Evolutionary conservation across 2,797 vertebrate genomes (phyloP).

Genomic region (Pseudochirops corinnae): DNA sequence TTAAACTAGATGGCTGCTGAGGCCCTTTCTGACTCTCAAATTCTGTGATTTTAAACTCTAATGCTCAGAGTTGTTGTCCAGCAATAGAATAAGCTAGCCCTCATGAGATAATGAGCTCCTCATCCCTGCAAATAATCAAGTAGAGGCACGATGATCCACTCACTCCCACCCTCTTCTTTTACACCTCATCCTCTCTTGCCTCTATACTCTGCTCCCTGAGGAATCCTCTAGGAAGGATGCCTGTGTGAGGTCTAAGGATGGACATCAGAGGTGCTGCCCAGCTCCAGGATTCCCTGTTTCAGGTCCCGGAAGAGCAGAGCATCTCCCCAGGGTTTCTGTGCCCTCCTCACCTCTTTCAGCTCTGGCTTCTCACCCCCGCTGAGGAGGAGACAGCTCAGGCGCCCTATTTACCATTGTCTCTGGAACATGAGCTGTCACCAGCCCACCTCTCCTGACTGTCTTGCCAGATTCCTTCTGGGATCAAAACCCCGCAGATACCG

Average conservation of each 20-base stretch:
- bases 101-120: neutral
- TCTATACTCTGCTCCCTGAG: neutral
- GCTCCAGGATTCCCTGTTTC: neutral
- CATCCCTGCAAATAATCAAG: neutral
- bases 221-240: neutral
- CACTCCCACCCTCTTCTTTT: neutral
- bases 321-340: neutral
- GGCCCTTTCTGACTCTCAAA: neutral
- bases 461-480: slow-evolving; percentile 2
- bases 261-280: neutral
- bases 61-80: neutral
- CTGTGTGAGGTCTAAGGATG: neutral
- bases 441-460: neutral
- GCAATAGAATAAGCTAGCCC: neutral
- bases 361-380: neutral
- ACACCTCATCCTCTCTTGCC: neutral
- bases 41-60: neutral
- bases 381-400: neutral
- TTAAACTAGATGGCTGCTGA: neutral
- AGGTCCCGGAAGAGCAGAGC: neutral
- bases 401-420: slow-evolving; percentile 7
- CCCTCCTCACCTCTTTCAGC: neutral
- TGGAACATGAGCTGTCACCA: slow-evolving; percentile 1
- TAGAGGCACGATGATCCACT: neutral
- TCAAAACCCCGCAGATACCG: neutral